Conservation (phyloP, 2,888 invertebrate genomes). For the Dynastes hyllus region DNA sequence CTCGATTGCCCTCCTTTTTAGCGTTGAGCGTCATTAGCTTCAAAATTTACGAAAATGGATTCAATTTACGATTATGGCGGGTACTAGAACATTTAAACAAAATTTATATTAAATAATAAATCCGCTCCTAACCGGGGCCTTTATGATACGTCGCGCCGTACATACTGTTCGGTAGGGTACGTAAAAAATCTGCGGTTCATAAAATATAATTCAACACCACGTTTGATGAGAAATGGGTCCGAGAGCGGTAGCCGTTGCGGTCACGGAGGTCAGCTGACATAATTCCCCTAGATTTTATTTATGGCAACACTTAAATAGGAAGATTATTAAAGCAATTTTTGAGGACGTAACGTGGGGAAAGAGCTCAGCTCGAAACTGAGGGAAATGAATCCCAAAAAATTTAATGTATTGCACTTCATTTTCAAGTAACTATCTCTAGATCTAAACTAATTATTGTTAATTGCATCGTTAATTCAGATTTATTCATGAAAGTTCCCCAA, state of each 20-base stretch:
- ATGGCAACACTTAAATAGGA: constrained; percentile 40
- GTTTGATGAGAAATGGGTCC: constrained; percentile 26
- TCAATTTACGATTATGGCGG: constrained; percentile 3
- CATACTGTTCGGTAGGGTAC: neutral
- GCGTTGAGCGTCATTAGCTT: constrained; percentile 1
- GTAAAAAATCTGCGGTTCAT: neutral
- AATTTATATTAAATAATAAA: constrained; percentile 20
- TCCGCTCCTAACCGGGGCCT: neutral
- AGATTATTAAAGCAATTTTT: constrained; percentile 34
- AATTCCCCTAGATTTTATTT: constrained; percentile 43
- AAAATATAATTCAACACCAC: constrained; percentile 32
- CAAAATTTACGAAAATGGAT: constrained; percentile 12
- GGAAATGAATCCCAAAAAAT: too few relatives aligned
- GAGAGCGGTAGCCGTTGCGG: constrained; percentile 23
- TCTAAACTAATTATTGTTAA: too few relatives aligned
- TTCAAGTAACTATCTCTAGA: too few relatives aligned
- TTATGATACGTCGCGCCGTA: neutral
- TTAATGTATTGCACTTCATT: too few relatives aligned
- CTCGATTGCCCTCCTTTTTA: neutral
- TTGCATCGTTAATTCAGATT: too few relatives aligned
- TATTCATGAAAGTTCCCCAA: too few relatives aligned
- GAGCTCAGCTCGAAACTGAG: too few relatives aligned
- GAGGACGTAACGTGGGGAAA: neutral
- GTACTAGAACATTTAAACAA: neutral
- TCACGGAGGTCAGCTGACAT: constrained; percentile 18